Base-by-base conservation (phyloP, 2,888 invertebrate species). In the Selenia dentaria region DNA sequence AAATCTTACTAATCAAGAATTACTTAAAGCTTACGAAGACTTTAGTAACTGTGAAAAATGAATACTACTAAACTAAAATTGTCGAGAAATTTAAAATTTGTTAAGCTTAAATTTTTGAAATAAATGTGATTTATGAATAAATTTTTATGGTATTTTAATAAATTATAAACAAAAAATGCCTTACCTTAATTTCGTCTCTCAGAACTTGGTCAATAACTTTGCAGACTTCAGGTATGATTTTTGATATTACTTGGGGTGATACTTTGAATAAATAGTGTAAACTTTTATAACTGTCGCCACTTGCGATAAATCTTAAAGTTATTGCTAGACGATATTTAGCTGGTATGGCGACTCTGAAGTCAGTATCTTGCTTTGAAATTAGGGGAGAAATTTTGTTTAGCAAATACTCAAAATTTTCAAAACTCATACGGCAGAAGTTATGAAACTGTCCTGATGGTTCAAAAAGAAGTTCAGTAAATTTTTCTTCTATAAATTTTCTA, bases 361-460 rank as follows among this genome's bases (percentile, higher is more conserved):
- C 49, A 27, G 67, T 69, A 50, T 68, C 64, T 41, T 67, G 54
- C 53, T 67, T 67, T 5, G 59, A 56, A 37, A 70, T 67, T 13
- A 66, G 54, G 3, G 62, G 65, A 49, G 59, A n/a, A 53, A 65
- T 59, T 59, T 61, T 67, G 3, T 44, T 27, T 28, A 68, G 50
- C 34, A 73, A 57, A 56, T 49, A 42, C 34, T 67, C 64, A 61
- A 70, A 71, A 53, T 70, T 67, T 26, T 44, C 14, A 42, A 34
- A 55, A 13, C 54, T 58, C 65, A 67, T 67, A 29, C 60, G 46
- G 29, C 50, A 56, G 32, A 70, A 45, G n/a, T n/a, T n/a, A n/a
- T n/a, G n/a, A n/a, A n/a, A n/a, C n/a, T n/a, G n/a, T n/a, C n/a
- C n/a, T n/a, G n/a, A n/a, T n/a, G n/a, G n/a, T n/a, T n/a, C n/a